Evolutionary conservation across 2,113 vertebrate species (phyloP).

Genomic region (Myrmecophaga tridactyla): DNA sequence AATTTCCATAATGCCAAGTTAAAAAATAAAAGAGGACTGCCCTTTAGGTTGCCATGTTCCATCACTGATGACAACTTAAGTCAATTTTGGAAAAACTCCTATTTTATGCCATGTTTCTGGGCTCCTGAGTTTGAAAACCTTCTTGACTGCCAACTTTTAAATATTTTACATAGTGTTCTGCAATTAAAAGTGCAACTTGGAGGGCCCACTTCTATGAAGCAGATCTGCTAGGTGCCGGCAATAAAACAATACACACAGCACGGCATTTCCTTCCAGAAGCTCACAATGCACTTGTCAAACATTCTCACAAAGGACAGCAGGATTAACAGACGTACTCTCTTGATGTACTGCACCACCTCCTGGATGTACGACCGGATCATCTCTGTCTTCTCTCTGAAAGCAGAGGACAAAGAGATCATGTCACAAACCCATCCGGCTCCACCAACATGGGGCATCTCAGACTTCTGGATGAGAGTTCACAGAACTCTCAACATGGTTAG

Average conservation of each 20-base stretch:
- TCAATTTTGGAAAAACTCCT: neutral
- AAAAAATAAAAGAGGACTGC: neutral
- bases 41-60: neutral
- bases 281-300: neutral
- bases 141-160: neutral
- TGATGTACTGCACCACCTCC: slow-evolving; percentile 97
- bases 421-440: neutral
- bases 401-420: slow-evolving; percentile 30
- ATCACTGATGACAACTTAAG: neutral
- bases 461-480: neutral
- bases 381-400: slow-evolving; percentile 94
- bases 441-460: neutral
- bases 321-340: slow-evolving; percentile 88
- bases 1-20: neutral
- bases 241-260: no score
- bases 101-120: neutral
- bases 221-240: neutral
- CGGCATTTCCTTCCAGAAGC: neutral
- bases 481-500: neutral
- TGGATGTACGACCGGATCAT: slow-evolving; percentile 98
- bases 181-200: neutral
- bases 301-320: neutral
- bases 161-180: neutral
- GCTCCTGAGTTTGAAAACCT: neutral
- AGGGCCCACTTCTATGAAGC: neutral